Conservation (phyloP, 2,888 invertebrate species). For the Drosophila pseudotakahashii region DNA sequence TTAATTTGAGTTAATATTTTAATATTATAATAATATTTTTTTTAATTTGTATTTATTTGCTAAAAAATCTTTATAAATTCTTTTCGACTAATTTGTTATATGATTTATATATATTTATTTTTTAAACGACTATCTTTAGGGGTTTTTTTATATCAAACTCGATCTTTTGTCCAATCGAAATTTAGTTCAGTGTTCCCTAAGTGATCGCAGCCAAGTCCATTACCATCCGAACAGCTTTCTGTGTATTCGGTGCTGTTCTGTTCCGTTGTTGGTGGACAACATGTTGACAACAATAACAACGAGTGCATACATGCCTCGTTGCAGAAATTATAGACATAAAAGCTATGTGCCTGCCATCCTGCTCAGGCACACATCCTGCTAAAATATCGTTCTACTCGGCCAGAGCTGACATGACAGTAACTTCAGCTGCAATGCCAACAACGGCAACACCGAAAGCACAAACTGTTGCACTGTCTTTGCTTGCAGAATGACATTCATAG, state of each 20-base stretch:
- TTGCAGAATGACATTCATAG: slow-evolving; percentile 58
- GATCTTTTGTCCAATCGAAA: neutral
- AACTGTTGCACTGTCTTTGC: slow-evolving; percentile 52
- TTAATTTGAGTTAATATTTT: too few species aligned
- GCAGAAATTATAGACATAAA: slow-evolving; percentile 54
- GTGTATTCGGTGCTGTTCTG: slow-evolving; percentile 20
- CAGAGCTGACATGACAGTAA: slow-evolving; percentile 68
- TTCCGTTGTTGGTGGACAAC: slow-evolving; percentile 51
- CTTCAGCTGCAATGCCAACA: slow-evolving; percentile 46
- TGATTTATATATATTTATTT: neutral
- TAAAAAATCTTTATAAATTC: too few species aligned
- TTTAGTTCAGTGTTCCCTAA: slow-evolving; percentile 10
- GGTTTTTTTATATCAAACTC: too few species aligned
- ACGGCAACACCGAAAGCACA: slow-evolving; percentile 35
- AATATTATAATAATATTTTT: too few species aligned
- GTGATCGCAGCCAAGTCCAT: slow-evolving; percentile 43
- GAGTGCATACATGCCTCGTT: slow-evolving; percentile 44
- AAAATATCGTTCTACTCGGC: slow-evolving; percentile 72
- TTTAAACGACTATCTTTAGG: neutral
- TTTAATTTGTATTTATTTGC: too few species aligned
- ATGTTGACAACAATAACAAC: slow-evolving; percentile 58
- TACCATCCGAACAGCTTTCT: slow-evolving; percentile 23
- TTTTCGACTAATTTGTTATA: too few species aligned
- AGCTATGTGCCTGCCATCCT: slow-evolving; percentile 36
- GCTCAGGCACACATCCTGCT: slow-evolving; percentile 53